phyloP scores from a whole-genome alignment of 2,888 invertebrate genomes.

The Leucophenga maculata region DNA sequence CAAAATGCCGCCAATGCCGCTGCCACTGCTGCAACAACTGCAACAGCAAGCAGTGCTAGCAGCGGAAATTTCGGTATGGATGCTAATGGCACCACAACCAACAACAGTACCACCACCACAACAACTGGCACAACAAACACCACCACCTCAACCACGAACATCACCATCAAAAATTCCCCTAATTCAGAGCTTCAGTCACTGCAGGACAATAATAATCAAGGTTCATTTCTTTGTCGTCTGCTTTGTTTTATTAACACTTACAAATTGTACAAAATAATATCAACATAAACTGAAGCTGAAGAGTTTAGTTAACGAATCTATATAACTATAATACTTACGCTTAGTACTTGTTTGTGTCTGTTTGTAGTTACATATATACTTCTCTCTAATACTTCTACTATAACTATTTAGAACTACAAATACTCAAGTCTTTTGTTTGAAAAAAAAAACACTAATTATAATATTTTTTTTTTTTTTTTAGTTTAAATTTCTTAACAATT shows the following conservation, averaged over 20 bases:
- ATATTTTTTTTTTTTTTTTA: constrained; percentile 12
- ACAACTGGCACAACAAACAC: constrained; percentile 50
- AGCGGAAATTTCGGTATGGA: constrained; percentile 67
- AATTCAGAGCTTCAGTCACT: constrained; percentile 64
- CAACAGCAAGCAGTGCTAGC: constrained; percentile 28
- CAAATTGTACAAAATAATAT: constrained; percentile 14
- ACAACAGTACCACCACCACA: constrained; percentile 42
- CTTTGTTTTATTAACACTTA: constrained; percentile 42
- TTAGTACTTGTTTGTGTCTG: constrained; percentile 27
- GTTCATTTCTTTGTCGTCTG: constrained; percentile 68
- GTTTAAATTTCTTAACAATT: neutral
- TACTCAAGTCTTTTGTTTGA: neutral
- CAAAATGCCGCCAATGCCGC: constrained; percentile 14
- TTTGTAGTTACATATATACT: neutral
- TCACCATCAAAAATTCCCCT: constrained; percentile 66
- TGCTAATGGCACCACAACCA: constrained; percentile 54
- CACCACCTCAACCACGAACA: constrained; percentile 63
- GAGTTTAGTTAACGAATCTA: no score
- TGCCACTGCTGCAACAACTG: constrained; percentile 6
- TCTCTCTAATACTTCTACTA: neutral
- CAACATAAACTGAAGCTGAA: constrained; percentile 10
- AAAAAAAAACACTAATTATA: no score
- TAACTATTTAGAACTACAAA: neutral
- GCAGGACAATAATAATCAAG: constrained; percentile 69
- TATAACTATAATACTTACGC: neutral